Evolutionary conservation across 2,113 vertebrate species (phyloP).

Genomic region (Smithornis capensis): DNA sequence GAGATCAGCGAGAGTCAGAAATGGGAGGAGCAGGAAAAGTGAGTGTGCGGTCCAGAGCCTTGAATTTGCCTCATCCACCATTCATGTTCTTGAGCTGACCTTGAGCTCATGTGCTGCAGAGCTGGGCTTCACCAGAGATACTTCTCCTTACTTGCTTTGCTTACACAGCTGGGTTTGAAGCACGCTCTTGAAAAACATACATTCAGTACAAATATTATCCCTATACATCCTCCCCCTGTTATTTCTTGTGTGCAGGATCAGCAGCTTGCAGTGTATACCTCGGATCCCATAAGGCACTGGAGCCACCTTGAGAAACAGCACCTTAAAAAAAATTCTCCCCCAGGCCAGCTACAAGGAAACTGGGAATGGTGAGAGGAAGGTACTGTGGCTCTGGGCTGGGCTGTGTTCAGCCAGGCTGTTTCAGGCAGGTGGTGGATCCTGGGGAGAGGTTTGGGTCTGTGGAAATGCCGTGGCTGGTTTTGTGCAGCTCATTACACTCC

Average conservation of each 20-base stretch:
- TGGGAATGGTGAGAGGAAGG: neutral
- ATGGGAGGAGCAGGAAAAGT: neutral
- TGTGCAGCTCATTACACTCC: neutral
- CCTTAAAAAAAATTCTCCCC: neutral
- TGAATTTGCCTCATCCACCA: neutral
- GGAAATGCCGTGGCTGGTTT: neutral
- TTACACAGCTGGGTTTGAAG: conserved; percentile 27
- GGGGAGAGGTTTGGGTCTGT: neutral
- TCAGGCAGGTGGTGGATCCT: neutral
- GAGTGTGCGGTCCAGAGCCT: neutral
- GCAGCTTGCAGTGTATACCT: neutral
- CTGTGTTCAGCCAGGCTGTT: neutral
- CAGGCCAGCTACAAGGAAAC: neutral
- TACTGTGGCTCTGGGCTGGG: neutral
- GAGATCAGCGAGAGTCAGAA: neutral
- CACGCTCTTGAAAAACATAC: neutral
- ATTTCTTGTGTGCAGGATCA: neutral
- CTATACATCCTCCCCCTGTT: neutral
- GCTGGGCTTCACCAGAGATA: neutral
- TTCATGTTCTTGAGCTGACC: neutral
- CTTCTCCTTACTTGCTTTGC: neutral
- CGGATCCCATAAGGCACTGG: rapidly evolving
- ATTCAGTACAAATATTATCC: neutral
- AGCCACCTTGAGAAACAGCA: neutral
- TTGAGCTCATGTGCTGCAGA: neutral